A percentile compares a stretch with the other conserved stretches of the same genome.
Evolutionary conservation across 1,140 invertebrate genomes (phyloP).

Genomic region (Yoshiicerus persimilis): DNA sequence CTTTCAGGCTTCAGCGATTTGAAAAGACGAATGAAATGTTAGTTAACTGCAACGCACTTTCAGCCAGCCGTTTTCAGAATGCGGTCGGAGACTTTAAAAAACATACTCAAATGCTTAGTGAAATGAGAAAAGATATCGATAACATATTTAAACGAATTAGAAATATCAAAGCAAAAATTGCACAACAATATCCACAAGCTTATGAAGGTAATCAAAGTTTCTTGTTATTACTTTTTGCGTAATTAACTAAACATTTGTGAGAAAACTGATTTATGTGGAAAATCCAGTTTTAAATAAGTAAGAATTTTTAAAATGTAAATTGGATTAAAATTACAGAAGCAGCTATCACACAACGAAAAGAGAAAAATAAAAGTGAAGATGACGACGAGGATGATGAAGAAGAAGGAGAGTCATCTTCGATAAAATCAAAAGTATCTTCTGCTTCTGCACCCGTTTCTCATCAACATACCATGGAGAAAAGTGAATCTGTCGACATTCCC

Average conservation of each 20-base stretch:
- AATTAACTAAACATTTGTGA: neutral
- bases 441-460: neutral
- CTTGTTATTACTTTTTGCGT: neutral
- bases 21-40: constrained; percentile 98
- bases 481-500: constrained; percentile 36
- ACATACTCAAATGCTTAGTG: constrained; percentile 74
- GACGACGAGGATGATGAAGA: constrained; percentile 42
- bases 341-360: constrained; percentile 31
- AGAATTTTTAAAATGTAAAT: neutral
- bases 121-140: constrained; percentile 67
- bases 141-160: constrained; percentile 63
- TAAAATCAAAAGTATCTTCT: constrained; percentile 5
- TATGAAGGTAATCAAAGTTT: constrained; percentile 61
- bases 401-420: neutral
- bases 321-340: constrained; percentile 29
- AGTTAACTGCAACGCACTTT: constrained; percentile 88
- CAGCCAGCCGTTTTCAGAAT: constrained; percentile 74
- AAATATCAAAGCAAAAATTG: constrained; percentile 77
- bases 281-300: too few species aligned
- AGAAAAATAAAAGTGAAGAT: constrained; percentile 36
- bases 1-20: constrained; percentile 84
- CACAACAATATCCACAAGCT: constrained; percentile 82
- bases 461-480: constrained; percentile 34
- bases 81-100: constrained; percentile 84
- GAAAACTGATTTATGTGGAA: too few species aligned